Percentiles rank a stretch among this genome's conserved stretches.
phyloP scores from a whole-genome alignment of 2,888 invertebrate genomes.

The Fragum whitleyi region DNA sequence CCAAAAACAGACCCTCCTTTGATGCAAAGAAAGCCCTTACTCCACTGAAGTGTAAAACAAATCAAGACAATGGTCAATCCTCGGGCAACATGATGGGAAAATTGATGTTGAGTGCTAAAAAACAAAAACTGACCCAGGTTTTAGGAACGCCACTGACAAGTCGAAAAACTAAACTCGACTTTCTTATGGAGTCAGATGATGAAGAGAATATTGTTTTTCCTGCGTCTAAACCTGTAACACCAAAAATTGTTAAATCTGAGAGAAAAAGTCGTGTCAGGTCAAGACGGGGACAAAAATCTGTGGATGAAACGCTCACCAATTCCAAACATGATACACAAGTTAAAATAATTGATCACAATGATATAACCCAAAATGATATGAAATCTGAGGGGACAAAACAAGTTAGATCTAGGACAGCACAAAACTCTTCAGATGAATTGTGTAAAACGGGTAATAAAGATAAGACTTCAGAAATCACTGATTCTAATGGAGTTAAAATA shows the following conservation, averaged over 20 bases:
- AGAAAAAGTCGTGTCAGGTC: slow-evolving; percentile 12
- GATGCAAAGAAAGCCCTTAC: not conserved
- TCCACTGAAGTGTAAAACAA: slow-evolving; percentile 15
- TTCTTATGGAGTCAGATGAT: slow-evolving; percentile 59
- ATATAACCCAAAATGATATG: not conserved
- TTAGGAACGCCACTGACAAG: slow-evolving; percentile 62
- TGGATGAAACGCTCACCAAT: slow-evolving; percentile 15
- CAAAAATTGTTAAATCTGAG: slow-evolving; percentile 33
- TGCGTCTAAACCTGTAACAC: slow-evolving; percentile 50
- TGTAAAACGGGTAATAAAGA: no score
- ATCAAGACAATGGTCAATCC: not conserved
- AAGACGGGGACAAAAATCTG: not conserved
- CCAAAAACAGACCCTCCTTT: not conserved
- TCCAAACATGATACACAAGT: not conserved
- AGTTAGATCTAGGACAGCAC: no score
- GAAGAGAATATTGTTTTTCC: slow-evolving; percentile 57
- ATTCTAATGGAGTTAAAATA: not conserved
- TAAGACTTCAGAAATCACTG: no score
- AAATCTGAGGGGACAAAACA: no score
- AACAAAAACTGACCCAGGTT: slow-evolving; percentile 18
- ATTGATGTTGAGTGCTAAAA: slow-evolving; percentile 16
- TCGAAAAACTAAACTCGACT: slow-evolving; percentile 53
- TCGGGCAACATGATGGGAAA: slow-evolving; percentile 6
- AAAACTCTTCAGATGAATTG: no score
- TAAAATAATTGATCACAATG: not conserved